phyloP scores from a whole-genome alignment of 2,113 vertebrate genomes.

The Salvelinus sp. region DNA sequence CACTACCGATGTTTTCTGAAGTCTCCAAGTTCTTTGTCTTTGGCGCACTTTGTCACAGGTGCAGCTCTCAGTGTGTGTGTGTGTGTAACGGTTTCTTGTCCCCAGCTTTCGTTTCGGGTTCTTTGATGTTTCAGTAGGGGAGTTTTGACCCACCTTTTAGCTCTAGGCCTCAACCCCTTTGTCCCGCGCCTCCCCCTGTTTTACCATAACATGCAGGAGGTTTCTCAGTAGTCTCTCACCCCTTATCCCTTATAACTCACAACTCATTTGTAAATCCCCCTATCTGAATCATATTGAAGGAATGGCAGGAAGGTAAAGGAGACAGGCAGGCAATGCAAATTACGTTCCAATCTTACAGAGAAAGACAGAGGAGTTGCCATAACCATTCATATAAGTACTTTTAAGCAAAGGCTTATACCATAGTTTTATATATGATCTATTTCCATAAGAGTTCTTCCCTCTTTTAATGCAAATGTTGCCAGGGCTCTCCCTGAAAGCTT shows the following conservation, averaged over 20 bases:
- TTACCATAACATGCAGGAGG: not conserved
- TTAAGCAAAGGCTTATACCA: too few relatives aligned
- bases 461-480: too few relatives aligned
- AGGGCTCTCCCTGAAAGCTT: not conserved
- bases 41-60: too few relatives aligned
- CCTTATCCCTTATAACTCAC: not conserved
- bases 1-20: too few relatives aligned
- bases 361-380: not conserved
- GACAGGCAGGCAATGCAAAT: conserved; percentile 4
- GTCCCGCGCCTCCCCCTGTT: not conserved
- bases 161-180: not conserved
- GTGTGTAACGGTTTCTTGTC: not conserved
- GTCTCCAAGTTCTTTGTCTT: too few relatives aligned
- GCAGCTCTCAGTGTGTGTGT: not conserved
- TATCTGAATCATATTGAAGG: not conserved
- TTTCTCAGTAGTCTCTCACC: not conserved
- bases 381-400: not conserved
- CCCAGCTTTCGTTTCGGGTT: conserved; percentile 18
- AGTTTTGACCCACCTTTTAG: conserved; percentile 11
- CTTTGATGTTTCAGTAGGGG: conserved; percentile 12
- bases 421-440: too few relatives aligned
- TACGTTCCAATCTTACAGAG: not conserved
- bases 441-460: not conserved
- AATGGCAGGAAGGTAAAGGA: not conserved
- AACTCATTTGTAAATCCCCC: not conserved